Percentiles rank a stretch among this genome's conserved stretches.
These are phyloP conservation scores for Leptestheria dahalacensis DNA, from an alignment of 1,140 invertebrate species.

Conservation along the genomic window DNA sequence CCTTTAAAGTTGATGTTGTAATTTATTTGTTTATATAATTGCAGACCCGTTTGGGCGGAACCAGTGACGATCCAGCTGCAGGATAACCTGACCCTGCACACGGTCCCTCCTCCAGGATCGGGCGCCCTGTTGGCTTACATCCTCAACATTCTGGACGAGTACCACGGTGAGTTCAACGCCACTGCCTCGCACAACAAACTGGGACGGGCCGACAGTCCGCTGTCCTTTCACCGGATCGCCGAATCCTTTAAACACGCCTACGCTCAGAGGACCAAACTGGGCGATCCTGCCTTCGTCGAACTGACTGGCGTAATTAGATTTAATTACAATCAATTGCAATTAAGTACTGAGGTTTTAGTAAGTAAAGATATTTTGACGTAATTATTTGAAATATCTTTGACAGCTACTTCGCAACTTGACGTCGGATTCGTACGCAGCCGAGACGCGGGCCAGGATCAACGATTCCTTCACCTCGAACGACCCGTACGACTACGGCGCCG, in stretches of 20 bases:
- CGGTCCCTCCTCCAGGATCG: slow-evolving; percentile 58
- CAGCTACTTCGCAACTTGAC: slow-evolving; percentile 48
- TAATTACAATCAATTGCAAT: background rate
- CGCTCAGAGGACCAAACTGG: slow-evolving; percentile 62
- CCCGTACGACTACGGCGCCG: slow-evolving; percentile 49
- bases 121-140: slow-evolving; percentile 65
- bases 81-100: slow-evolving; percentile 46
- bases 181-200: background rate
- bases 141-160: slow-evolving; percentile 63
- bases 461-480: slow-evolving; percentile 51
- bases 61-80: slow-evolving; percentile 40
- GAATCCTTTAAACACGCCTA: slow-evolving; percentile 89
- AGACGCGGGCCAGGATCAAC: slow-evolving; percentile 44
- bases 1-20: no score
- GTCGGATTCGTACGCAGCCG: slow-evolving; percentile 41
- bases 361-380: background rate
- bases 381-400: background rate
- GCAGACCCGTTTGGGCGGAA: slow-evolving; percentile 25
- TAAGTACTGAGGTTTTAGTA: background rate
- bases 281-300: slow-evolving; percentile 51
- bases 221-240: slow-evolving; percentile 67
- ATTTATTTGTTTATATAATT: background rate
- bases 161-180: slow-evolving; percentile 20
- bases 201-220: slow-evolving; percentile 3
- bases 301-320: background rate